Evolutionary conservation across 2,888 invertebrate genomes (phyloP).

Genomic region (Hypomecis atomaria): DNA sequence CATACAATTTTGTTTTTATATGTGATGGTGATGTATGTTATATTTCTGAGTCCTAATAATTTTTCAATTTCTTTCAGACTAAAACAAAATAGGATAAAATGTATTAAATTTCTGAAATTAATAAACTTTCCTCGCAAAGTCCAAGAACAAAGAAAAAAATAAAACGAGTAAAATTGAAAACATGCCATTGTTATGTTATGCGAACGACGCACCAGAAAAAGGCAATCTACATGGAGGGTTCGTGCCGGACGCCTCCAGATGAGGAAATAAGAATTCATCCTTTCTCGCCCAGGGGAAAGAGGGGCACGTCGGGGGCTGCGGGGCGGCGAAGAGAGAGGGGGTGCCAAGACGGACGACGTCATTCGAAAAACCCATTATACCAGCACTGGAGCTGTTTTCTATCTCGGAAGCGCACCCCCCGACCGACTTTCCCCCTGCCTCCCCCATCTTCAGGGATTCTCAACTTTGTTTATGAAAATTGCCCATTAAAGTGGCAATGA

Average conservation of each 20-base stretch:
- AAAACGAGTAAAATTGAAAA: slow-evolving; percentile 81
- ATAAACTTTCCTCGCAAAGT: not conserved
- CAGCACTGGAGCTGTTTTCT: slow-evolving; percentile 87
- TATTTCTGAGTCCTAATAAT: no score
- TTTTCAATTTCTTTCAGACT: no score
- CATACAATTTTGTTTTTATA: no score
- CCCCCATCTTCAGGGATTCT: slow-evolving; percentile 72
- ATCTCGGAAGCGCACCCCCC: slow-evolving; percentile 78
- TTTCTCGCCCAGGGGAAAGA: slow-evolving; percentile 74
- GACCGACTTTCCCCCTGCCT: slow-evolving; percentile 53
- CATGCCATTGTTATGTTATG: slow-evolving; percentile 83
- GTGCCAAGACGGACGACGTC: slow-evolving; percentile 87
- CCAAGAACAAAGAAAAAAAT: slow-evolving; percentile 59
- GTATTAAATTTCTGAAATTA: no score
- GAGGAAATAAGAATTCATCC: slow-evolving; percentile 86
- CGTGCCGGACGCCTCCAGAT: slow-evolving; percentile 81
- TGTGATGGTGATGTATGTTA: no score
- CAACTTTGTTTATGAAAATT: slow-evolving; percentile 84
- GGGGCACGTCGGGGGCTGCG: slow-evolving; percentile 52
- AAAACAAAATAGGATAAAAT: no score
- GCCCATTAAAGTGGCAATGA: slow-evolving; percentile 84
- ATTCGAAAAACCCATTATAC: slow-evolving; percentile 90
- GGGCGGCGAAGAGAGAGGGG: slow-evolving; percentile 60
- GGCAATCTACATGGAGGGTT: slow-evolving; percentile 84
- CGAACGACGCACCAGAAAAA: slow-evolving; percentile 79